Percentiles rank a stretch among this genome's conserved stretches.
These are phyloP conservation scores for Danionella cerebrum DNA, from an alignment of 2,113 vertebrate species.

Conservation along the genomic window DNA sequence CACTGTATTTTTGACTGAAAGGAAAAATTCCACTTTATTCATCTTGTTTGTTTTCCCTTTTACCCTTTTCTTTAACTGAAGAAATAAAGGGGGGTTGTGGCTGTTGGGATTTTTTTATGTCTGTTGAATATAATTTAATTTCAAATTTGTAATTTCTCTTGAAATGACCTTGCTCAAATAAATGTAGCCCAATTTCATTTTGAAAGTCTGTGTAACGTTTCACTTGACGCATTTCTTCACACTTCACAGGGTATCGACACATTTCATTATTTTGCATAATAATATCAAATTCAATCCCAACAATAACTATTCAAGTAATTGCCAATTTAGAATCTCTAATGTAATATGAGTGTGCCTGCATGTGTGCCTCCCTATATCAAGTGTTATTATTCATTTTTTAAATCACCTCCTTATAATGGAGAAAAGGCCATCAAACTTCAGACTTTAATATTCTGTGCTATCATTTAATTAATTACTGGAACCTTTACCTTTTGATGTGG, in stretches of 20 bases:
- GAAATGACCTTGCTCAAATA: conserved; percentile 97
- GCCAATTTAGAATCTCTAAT: not conserved
- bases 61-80: conserved; percentile 74
- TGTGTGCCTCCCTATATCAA: not conserved
- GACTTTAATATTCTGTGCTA: conserved; percentile 8
- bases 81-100: conserved; percentile 81
- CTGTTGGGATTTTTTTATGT: conserved; percentile 89
- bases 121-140: conserved; percentile 98
- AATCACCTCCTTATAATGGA: not conserved
- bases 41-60: conserved; percentile 72
- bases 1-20: conserved; percentile 97
- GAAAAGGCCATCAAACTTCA: not conserved
- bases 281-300: not conserved
- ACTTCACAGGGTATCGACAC: not conserved
- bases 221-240: not conserved
- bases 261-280: not conserved
- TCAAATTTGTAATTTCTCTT: conserved; percentile 97
- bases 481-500: conserved; percentile 44
- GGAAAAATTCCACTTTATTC: conserved; percentile 90
- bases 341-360: not conserved
- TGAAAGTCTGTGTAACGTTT: conserved; percentile 56
- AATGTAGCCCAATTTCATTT: conserved; percentile 93
- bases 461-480: conserved; percentile 36
- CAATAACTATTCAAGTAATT: not conserved
- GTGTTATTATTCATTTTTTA: not conserved